Evolutionary conservation across 2,797 vertebrate species (phyloP).

Genomic region (Poeciliopsis gracilis): DNA sequence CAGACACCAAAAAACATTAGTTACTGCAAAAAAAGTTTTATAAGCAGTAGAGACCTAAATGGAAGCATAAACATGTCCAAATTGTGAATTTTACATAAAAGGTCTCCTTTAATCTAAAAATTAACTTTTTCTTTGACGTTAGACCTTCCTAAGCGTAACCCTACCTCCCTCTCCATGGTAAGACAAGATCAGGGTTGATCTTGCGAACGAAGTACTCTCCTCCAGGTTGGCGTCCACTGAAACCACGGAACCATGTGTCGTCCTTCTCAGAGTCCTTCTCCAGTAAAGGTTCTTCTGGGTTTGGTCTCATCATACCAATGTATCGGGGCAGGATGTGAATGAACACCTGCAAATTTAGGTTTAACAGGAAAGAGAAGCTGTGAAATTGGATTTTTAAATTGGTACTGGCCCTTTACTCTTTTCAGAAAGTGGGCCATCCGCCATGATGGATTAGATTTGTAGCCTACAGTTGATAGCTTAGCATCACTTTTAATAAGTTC

Average conservation of each 20-base stretch:
- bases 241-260: constrained; percentile 42
- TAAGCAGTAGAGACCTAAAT: too few species aligned
- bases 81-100: too few species aligned
- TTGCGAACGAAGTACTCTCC: constrained; percentile 91
- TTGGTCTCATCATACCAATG: constrained; percentile 86
- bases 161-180: constrained; percentile 86
- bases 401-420: too few species aligned
- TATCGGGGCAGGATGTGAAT: constrained; percentile 87
- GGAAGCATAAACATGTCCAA: too few species aligned
- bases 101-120: neutral
- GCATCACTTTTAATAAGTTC: too few species aligned
- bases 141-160: neutral
- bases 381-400: too few species aligned
- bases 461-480: too few species aligned
- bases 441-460: too few species aligned
- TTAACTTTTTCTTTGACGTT: neutral
- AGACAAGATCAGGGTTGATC: constrained; percentile 84
- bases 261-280: constrained; percentile 60
- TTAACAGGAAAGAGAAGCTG: neutral
- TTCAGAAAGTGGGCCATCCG: too few species aligned
- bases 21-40: too few species aligned
- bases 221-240: constrained; percentile 72
- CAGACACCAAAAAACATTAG: too few species aligned
- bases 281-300: constrained; percentile 69
- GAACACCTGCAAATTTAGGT: constrained; percentile 78